phyloP scores from a whole-genome alignment of 2,113 vertebrate genomes.

The Sardina pilchardus region DNA sequence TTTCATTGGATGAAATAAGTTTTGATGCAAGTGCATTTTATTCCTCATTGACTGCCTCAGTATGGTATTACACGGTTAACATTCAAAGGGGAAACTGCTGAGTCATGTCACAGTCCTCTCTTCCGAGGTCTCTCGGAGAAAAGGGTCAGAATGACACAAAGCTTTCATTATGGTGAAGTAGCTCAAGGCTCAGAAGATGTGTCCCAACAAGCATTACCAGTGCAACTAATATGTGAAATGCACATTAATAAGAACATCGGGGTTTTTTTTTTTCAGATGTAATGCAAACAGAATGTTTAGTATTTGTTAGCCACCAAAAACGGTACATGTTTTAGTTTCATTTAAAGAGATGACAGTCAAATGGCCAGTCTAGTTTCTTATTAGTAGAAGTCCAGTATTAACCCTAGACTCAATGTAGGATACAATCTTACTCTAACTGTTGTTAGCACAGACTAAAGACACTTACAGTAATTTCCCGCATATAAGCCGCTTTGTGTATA shows the following conservation, averaged over 20 bases:
- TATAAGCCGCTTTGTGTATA: no score
- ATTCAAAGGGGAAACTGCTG: neutral
- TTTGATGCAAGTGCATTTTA: neutral
- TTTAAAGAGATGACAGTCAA: neutral
- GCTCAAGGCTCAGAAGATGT: neutral
- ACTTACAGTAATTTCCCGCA: no score
- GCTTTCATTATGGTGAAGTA: neutral
- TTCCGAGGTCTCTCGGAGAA: neutral
- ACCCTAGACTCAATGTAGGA: neutral
- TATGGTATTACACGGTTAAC: no score
- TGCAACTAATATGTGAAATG: neutral
- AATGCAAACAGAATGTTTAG: neutral
- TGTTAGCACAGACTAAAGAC: no score
- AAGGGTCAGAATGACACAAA: neutral
- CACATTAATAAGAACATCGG: neutral
- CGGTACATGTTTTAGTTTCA: no score
- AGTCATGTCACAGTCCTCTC: neutral
- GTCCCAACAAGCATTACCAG: neutral
- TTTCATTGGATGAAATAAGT: neutral
- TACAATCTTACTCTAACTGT: no score
- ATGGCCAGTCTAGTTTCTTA: neutral
- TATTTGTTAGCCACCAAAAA: no score
- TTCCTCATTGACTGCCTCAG: neutral
- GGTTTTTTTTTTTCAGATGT: neutral
- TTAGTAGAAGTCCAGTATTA: neutral